These are phyloP conservation scores for Chanos chanos DNA, from an alignment of 2,797 vertebrate species.

Conservation along the genomic window DNA sequence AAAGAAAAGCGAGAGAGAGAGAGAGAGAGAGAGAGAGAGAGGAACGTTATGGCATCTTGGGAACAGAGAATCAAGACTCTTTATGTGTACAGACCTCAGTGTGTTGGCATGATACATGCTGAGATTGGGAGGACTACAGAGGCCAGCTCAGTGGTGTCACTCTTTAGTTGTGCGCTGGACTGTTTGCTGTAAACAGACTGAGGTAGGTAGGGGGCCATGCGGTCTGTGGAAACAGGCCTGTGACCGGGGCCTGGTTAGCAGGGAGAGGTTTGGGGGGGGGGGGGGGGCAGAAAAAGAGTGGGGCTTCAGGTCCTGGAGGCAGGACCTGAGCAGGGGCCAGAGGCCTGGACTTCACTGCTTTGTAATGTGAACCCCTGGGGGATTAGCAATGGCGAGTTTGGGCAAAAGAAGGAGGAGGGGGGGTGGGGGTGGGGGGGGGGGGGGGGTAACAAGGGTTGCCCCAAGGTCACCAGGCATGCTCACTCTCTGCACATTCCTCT, in stretches of 20 bases:
- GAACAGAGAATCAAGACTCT: neutral
- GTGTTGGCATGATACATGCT: constrained; percentile 54
- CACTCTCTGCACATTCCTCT: constrained; percentile 69
- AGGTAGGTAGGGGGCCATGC: neutral
- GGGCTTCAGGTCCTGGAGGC: constrained; percentile 6
- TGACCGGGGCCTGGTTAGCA: neutral
- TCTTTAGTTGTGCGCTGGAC: constrained; percentile 51
- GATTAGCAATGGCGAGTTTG: constrained; percentile 69
- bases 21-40: too few species aligned
- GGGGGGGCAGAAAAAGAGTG: neutral
- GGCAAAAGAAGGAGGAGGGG: constrained; percentile 42
- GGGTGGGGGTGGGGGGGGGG: too few species aligned
- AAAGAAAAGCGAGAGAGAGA: neutral
- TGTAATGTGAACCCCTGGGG: constrained; percentile 78
- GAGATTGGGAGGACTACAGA: constrained; percentile 51
- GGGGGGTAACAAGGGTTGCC: constrained; percentile 71
- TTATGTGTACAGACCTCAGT: constrained; percentile 44
- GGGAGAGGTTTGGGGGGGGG: constrained; percentile 7
- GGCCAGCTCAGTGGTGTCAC: constrained; percentile 50
- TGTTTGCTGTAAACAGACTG: constrained; percentile 55
- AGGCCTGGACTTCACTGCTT: constrained; percentile 64
- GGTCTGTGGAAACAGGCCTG: constrained; percentile 4
- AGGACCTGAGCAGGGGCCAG: constrained; percentile 35
- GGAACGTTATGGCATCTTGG: too few species aligned
- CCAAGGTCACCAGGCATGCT: constrained; percentile 73